phyloP scores from a whole-genome alignment of 2,113 vertebrate genomes.

The Phyllostomus hastatus region DNA sequence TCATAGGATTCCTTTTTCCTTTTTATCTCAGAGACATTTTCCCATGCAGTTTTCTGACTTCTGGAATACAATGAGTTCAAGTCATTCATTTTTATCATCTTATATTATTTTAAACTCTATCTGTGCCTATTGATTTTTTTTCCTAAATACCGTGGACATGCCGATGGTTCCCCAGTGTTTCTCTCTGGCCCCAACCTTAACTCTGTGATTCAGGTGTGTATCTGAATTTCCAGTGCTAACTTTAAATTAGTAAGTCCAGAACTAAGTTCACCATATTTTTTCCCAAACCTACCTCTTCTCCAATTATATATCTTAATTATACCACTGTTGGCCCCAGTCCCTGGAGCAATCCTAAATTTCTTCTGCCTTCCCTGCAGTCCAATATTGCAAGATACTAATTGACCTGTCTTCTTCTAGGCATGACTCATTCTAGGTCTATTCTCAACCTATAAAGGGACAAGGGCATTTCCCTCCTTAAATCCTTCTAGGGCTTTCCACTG shows the following conservation, averaged over 20 bases:
- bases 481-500: not conserved
- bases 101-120: not conserved
- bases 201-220: not conserved
- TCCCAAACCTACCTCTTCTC: not conserved
- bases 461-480: not conserved
- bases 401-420: not conserved
- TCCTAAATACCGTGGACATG: not conserved
- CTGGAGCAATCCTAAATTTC: not conserved
- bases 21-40: conserved; percentile 34
- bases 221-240: not conserved
- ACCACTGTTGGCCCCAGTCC: not conserved
- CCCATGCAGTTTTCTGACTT: not conserved
- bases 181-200: not conserved
- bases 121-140: not conserved
- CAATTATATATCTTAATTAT: not conserved
- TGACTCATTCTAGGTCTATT: not conserved
- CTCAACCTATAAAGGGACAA: not conserved
- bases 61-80: conserved; percentile 12
- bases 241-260: not conserved
- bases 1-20: not conserved
- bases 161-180: not conserved
- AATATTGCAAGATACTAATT: not conserved
- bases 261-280: not conserved
- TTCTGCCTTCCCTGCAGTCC: not conserved
- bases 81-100: not conserved